Base-by-base conservation (phyloP, 1,140 invertebrate genomes). In the Micrasema minimum region DNA sequence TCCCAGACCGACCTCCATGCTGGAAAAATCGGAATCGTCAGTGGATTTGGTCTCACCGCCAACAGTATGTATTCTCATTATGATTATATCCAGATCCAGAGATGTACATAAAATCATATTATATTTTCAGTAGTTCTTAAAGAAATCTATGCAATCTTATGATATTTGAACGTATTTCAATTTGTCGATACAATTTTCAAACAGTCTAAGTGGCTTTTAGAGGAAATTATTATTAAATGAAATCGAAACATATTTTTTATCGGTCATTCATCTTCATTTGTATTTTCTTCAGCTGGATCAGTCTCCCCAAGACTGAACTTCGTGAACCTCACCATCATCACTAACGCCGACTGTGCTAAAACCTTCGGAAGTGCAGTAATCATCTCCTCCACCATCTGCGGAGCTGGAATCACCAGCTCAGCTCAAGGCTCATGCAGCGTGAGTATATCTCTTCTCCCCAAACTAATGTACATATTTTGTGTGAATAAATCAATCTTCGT, bases 371-470 rank as follows among this genome's bases (percentile, higher is more conserved):
- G 53, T 5, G n/a, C 45, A 10, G 50, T 74, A 14, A 65, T 72
- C 18, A 59, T 68, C 46, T 11, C 14, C n/a, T 74, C 71, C n/a
- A 74, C 72, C 11, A 67, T 77, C 53, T 77, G 77, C 51, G 67
- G 69, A 38, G 48, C 18, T 18, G 74, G 77, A 16, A 71, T 71
- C 31, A 16, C 41, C 62, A 61, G 20, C 31, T n/a, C 37, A 14
- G 66, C 66, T 10, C 74, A 77, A 12, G 76, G 76, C 23, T 67
- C 72, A 31, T 77, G 77, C 66, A 69, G 51, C 61, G 76, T 77
- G 66, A 75, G 76, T 71, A 48, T 20, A 0, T 7, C 18, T 38
- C 11, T 10, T 43, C 31, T 6, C 0, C n/a, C 4, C 20, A 14
- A n/a, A n/a, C n/a, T n/a, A n/a, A n/a, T n/a, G n/a, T n/a, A n/a